Evolutionary conservation across 2,888 invertebrate species (phyloP).

Genomic region (Alcis repandata): DNA sequence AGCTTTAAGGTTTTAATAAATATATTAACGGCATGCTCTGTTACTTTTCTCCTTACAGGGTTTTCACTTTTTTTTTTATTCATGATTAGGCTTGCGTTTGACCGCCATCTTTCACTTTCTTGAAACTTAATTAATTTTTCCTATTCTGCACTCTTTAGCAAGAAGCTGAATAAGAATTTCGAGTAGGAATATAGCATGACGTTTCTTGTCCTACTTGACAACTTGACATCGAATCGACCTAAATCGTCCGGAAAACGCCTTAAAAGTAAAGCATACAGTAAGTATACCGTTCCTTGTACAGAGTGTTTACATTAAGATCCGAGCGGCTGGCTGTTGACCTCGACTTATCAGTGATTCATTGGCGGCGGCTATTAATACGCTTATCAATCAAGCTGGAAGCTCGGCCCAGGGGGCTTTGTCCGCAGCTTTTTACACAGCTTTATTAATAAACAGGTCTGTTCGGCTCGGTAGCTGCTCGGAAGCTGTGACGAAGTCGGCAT

Average conservation of each 20-base stretch:
- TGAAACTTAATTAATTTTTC: no score
- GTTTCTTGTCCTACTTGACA: no score
- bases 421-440: conserved; percentile 51
- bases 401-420: conserved; percentile 58
- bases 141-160: no score
- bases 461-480: conserved; percentile 1
- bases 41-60: no score
- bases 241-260: background rate
- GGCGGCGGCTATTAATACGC: conserved; percentile 48
- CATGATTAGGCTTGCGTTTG: no score
- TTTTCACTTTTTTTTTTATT: no score
- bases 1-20: no score
- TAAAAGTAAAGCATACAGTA: background rate
- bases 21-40: no score
- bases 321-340: conserved; percentile 40
- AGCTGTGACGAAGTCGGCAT: background rate
- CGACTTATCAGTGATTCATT: conserved; percentile 49
- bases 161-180: no score
- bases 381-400: conserved; percentile 54
- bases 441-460: conserved; percentile 41
- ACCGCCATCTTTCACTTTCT: no score
- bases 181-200: no score
- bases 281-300: conserved; percentile 2
- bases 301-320: conserved; percentile 23
- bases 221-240: no score